These are phyloP conservation scores for Heterocephalus glaber DNA, from an alignment of 2,113 vertebrate species.

Conservation along the genomic window DNA sequence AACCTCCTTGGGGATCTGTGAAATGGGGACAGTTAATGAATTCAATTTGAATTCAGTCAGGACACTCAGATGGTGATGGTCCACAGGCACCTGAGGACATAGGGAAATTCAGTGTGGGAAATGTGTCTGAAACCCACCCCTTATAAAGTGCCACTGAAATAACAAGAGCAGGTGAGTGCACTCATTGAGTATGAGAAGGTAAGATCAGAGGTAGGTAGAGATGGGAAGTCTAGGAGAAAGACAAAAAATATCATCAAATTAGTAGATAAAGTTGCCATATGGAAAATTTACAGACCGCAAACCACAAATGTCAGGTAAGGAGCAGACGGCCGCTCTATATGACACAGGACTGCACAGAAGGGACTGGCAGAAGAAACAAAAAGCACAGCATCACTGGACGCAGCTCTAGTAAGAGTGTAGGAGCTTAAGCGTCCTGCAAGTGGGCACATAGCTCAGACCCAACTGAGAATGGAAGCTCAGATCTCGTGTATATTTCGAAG, in stretches of 20 bases:
- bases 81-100: background rate
- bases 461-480: background rate
- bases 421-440: background rate
- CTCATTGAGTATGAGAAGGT: background rate
- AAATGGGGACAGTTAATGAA: background rate
- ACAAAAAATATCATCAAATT: background rate
- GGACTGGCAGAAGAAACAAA: background rate
- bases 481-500: background rate
- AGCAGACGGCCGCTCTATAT: background rate
- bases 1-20: background rate
- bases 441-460: background rate
- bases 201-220: background rate
- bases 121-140: background rate
- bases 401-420: background rate
- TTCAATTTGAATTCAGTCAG: background rate
- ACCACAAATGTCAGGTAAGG: background rate
- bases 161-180: background rate
- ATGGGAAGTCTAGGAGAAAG: background rate
- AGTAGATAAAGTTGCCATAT: background rate
- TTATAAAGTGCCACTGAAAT: background rate
- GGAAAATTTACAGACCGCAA: background rate
- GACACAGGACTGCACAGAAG: background rate
- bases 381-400: background rate
- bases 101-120: background rate
- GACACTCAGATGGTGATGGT: background rate